Conservation (phyloP, 2,113 vertebrate genomes). For the Brachypodius melanocephalos region DNA sequence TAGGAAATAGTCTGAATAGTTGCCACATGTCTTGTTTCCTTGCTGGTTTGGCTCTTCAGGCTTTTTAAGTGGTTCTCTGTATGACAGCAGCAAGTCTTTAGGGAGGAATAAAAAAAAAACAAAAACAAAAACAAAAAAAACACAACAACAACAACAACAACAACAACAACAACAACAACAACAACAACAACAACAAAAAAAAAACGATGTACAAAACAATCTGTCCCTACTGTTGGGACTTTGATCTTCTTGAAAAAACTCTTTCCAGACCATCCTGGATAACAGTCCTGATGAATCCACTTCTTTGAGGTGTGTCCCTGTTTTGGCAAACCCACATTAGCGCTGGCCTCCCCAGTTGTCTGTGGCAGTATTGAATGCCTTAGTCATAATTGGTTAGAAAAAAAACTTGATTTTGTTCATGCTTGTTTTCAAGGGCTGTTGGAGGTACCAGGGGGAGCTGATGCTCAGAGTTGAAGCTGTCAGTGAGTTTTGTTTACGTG, state of each 20-base stretch:
- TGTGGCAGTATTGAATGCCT: neutral
- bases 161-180: too few species aligned
- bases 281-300: neutral
- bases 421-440: neutral
- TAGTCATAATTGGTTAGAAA: rapidly evolving
- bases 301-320: neutral
- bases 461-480: neutral
- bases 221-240: neutral
- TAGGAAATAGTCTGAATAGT: neutral
- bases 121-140: too few species aligned
- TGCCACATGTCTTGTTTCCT: neutral
- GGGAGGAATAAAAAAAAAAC: neutral
- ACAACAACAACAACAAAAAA: too few species aligned
- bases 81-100: neutral
- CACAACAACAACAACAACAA: too few species aligned
- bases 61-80: neutral
- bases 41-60: neutral
- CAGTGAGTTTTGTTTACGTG: neutral
- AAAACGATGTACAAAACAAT: neutral
- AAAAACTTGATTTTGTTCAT: neutral
- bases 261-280: neutral
- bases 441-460: rapidly evolving
- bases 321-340: neutral
- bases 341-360: neutral
- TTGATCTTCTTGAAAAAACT: neutral